Conservation (phyloP, 2,888 invertebrate species). For the Tineola bisselliella region DNA sequence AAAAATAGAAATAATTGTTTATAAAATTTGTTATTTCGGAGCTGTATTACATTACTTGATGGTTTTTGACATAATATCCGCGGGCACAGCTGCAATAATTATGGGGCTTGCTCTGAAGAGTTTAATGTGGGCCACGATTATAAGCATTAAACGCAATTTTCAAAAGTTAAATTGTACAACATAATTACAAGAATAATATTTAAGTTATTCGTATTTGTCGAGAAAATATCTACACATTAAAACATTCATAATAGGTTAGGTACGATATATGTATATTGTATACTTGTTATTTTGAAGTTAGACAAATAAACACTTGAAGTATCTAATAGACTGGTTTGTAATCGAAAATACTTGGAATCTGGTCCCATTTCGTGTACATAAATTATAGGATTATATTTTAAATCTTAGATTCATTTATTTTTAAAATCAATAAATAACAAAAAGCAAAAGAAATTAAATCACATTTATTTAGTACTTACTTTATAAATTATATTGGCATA, state of each 20-base stretch:
- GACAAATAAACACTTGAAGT: too few species aligned
- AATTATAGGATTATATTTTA: not conserved
- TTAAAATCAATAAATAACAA: too few species aligned
- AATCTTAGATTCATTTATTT: too few species aligned
- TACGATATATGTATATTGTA: too few species aligned
- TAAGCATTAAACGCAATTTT: not conserved
- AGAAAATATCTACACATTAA: too few species aligned
- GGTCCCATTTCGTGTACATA: not conserved
- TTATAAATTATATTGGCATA: not conserved
- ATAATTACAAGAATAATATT: not conserved
- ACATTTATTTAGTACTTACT: too few species aligned
- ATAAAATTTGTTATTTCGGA: not conserved
- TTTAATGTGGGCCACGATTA: slow-evolving; percentile 1
- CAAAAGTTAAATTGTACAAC: not conserved
- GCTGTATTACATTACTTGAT: not conserved
- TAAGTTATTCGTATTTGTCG: too few species aligned
- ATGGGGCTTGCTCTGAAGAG: not conserved
- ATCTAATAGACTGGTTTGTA: too few species aligned
- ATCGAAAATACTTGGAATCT: not conserved
- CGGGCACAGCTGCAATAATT: slow-evolving; percentile 4
- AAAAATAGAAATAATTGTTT: too few species aligned
- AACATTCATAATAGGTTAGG: too few species aligned
- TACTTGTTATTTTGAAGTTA: too few species aligned
- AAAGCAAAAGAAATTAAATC: too few species aligned
- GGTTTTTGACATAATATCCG: not conserved